Evolutionary conservation across 2,797 vertebrate species (phyloP).

Genomic region (Benthosema pterotum): DNA sequence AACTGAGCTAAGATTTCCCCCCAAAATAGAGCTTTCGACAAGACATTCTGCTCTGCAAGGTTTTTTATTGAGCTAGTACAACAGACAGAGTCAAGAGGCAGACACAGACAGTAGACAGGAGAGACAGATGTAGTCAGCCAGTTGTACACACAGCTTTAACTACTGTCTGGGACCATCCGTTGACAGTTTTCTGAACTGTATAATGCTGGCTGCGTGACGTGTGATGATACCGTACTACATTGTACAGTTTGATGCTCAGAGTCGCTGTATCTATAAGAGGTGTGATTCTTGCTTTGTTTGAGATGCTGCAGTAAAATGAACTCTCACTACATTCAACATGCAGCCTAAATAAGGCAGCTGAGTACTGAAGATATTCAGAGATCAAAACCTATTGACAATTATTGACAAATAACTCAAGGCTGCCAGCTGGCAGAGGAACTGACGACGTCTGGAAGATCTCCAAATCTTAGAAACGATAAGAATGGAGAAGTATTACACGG

Average conservation of each 20-base stretch:
- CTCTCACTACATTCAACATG: not conserved
- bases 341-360: not conserved
- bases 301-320: not conserved
- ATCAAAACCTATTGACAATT: not conserved
- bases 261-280: no score
- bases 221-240: no score
- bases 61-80: no score
- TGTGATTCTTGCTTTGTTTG: no score
- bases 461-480: not conserved
- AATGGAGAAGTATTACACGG: not conserved
- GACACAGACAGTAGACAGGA: not conserved
- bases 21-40: no score
- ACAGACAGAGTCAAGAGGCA: no score
- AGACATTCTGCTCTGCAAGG: no score
- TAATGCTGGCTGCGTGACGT: no score
- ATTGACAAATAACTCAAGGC: constrained; percentile 10
- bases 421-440: constrained; percentile 1
- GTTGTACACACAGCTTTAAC: not conserved
- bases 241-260: no score
- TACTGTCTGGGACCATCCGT: not conserved
- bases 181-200: not conserved
- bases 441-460: constrained; percentile 1
- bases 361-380: not conserved
- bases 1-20: no score
- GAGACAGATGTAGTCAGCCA: not conserved